A percentile compares a stretch with the other conserved stretches of the same genome.
These are phyloP conservation scores for Aselliscus stoliczkanus DNA, from an alignment of 2,797 vertebrate species.

Conservation along the genomic window DNA sequence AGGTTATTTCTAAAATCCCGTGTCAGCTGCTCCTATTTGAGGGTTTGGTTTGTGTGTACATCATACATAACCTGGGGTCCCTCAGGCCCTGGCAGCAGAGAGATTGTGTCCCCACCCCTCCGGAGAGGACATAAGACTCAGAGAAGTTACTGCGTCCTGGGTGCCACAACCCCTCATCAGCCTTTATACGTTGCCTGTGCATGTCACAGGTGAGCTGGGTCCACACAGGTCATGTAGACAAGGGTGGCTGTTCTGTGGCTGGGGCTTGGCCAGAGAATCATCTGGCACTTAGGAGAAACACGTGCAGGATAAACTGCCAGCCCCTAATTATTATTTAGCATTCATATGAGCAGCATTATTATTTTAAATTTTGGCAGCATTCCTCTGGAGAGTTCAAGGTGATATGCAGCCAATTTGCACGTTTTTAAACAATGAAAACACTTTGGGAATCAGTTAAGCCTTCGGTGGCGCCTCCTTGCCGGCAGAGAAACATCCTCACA, in stretches of 20 bases:
- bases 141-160: too few species aligned
- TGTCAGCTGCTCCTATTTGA: accelerated
- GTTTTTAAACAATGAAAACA: background rate
- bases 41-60: accelerated
- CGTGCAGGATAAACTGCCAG: accelerated
- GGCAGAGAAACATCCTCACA: background rate
- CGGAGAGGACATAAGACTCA: background rate
- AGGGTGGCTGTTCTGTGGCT: background rate
- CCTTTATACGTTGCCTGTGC: accelerated
- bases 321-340: background rate
- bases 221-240: accelerated
- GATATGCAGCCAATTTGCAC: background rate
- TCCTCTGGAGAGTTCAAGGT: background rate
- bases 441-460: background rate
- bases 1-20: background rate
- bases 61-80: accelerated
- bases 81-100: accelerated
- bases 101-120: background rate
- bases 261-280: too few species aligned
- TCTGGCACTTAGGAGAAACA: background rate
- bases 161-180: accelerated
- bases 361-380: background rate
- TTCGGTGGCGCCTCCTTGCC: accelerated
- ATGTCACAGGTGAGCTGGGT: accelerated
- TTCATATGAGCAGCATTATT: accelerated